phyloP scores from a whole-genome alignment of 2,888 invertebrate genomes.

The Caenorhabditis auriculariae region DNA sequence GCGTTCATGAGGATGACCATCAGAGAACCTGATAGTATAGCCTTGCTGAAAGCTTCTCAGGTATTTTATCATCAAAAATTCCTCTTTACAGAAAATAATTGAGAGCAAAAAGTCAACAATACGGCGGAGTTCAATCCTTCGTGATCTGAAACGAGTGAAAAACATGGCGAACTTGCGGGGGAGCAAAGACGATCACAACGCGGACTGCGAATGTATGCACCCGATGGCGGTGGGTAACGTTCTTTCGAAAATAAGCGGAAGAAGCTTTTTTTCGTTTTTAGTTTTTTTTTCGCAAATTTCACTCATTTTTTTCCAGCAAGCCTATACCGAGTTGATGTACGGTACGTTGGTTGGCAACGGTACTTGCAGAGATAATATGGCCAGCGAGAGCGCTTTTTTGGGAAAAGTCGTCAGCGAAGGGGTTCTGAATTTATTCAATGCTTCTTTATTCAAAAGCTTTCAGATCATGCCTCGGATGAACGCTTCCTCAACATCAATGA shows the following conservation, averaged over 20 bases:
- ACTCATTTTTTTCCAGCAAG: conserved; percentile 9
- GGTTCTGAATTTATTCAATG: no score
- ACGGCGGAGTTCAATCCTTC: conserved; percentile 53
- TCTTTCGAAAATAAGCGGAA: neutral
- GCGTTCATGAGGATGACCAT: conserved; percentile 57
- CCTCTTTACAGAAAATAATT: conserved; percentile 1
- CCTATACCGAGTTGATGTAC: conserved; percentile 22
- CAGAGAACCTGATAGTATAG: conserved; percentile 60
- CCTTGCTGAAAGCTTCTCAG: conserved; percentile 56
- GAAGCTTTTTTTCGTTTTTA: neutral
- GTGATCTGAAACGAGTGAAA: conserved; percentile 58
- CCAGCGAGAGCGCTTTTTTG: conserved; percentile 50
- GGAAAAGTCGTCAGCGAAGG: conserved; percentile 52
- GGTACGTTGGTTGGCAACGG: conserved; percentile 1
- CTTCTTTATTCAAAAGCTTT: neutral
- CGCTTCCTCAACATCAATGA: conserved; percentile 38
- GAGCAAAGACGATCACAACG: conserved; percentile 20
- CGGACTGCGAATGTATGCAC: conserved; percentile 48
- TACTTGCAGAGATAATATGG: conserved; percentile 4
- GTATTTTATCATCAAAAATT: conserved; percentile 16
- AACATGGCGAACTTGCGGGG: conserved; percentile 54
- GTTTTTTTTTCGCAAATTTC: neutral
- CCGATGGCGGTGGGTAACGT: conserved; percentile 12
- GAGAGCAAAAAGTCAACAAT: conserved; percentile 56
- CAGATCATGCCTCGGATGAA: conserved; percentile 54